These are phyloP conservation scores for Steinernema scapterisci DNA, from an alignment of 2,888 invertebrate genomes.

Conservation along the genomic window DNA sequence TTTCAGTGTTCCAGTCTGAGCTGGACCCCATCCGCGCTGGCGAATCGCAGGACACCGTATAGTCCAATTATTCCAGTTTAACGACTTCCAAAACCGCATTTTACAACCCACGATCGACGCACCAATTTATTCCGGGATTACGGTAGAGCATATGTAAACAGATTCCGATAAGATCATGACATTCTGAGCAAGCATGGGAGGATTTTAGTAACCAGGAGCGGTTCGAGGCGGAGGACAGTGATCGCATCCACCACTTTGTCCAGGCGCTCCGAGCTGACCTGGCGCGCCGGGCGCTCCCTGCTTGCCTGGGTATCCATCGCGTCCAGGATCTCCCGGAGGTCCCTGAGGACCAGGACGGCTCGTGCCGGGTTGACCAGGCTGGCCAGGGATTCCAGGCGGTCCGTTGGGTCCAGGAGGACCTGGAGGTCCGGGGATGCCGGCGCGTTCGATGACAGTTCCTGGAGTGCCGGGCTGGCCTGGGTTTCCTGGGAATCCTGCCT, in stretches of 20 bases:
- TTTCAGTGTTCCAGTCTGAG: too few species aligned
- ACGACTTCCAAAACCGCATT: not conserved
- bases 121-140: not conserved
- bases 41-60: too few species aligned
- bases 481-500: slow-evolving; percentile 28
- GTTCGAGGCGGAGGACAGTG: slow-evolving; percentile 37
- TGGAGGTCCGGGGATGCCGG: slow-evolving; percentile 34
- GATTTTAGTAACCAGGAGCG: slow-evolving; percentile 35
- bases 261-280: slow-evolving; percentile 29
- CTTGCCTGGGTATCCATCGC: slow-evolving; percentile 32
- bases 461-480: slow-evolving; percentile 32
- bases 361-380: slow-evolving; percentile 33
- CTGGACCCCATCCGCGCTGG: too few species aligned
- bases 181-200: not conserved
- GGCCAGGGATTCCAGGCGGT: slow-evolving; percentile 49
- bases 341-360: slow-evolving; percentile 35
- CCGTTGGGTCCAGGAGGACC: slow-evolving; percentile 46
- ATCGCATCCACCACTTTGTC: slow-evolving; percentile 34
- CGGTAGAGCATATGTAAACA: too few species aligned
- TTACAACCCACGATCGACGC: not conserved
- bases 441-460: slow-evolving; percentile 15
- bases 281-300: slow-evolving; percentile 24
- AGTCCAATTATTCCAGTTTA: not conserved
- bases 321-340: slow-evolving; percentile 34
- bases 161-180: slow-evolving; percentile 1